A percentile compares a stretch with the other conserved stretches of the same genome.
phyloP scores from a whole-genome alignment of 2,888 invertebrate species.

The Rhimphoctona megacephalus region DNA sequence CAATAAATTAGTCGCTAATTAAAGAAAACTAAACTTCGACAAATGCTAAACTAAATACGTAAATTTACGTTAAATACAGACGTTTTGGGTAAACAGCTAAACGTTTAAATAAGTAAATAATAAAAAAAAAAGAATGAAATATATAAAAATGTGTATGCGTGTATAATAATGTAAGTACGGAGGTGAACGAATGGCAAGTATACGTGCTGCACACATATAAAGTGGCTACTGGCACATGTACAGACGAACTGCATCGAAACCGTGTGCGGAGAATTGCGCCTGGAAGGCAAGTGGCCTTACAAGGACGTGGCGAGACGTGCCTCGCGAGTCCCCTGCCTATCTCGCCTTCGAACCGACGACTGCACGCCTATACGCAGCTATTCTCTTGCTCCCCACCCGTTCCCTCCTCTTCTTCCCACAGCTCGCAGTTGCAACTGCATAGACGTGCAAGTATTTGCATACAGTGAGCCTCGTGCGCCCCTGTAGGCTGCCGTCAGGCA shows the following conservation, averaged over 20 bases:
- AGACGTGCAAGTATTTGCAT: conserved; percentile 69
- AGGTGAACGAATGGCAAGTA: neutral
- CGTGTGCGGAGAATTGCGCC: conserved; percentile 70
- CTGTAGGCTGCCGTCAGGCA: conserved; percentile 66
- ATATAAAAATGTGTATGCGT: neutral
- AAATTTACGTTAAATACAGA: neutral
- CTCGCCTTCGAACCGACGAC: conserved; percentile 60
- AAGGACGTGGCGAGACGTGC: conserved; percentile 81
- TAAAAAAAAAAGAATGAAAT: neutral
- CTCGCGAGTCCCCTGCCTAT: conserved; percentile 62
- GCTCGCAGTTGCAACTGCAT: conserved; percentile 60
- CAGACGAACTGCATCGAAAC: conserved; percentile 50
- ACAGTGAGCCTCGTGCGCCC: conserved; percentile 66
- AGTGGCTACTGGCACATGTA: conserved; percentile 68
- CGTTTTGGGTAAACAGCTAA: neutral
- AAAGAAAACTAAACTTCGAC: neutral
- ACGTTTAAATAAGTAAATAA: neutral
- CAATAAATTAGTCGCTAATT: no score
- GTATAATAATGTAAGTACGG: neutral
- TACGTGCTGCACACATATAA: conserved; percentile 15
- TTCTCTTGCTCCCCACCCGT: conserved; percentile 10
- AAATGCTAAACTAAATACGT: neutral
- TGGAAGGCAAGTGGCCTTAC: conserved; percentile 84
- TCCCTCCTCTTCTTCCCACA: conserved; percentile 27
- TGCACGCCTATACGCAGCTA: conserved; percentile 48